Base-by-base conservation (phyloP, 2,888 invertebrate genomes). In the Phorcus lineatus region DNA sequence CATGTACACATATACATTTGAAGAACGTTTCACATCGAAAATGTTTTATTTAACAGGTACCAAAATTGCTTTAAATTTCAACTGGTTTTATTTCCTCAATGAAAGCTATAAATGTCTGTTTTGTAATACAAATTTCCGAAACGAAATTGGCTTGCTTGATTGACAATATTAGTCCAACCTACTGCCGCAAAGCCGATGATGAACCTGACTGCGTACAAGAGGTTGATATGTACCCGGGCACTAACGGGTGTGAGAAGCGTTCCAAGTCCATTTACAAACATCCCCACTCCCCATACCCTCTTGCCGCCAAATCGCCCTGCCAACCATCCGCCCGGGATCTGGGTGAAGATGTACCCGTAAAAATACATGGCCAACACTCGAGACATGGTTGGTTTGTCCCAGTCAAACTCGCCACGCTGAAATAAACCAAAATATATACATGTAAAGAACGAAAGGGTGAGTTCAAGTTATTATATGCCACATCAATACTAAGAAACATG, bases 301-400 rank as follows among this genome's bases (percentile, higher is more conserved):
- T 88, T 90, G 67, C 87, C 89, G n/a, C 86, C 90, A 80, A 82
- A 89, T 24, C 86, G 79, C 24, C 82, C 85, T 2, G 89, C 81
- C 31, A 88, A 79, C 80, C 82, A 85, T 0, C 91, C 90, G 47
- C 89, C 90, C n/a, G 90, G 86, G 28, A 93, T 87, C 85, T 93
- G 93, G 67, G 91, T 91, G 76, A 90, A 84, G 40, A 92, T 84
- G 83, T 93, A 93, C 16, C 84, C 84, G 62, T 86, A 86, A 54
- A 86, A 86, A 55, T 83, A 84, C 74, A 83, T 81, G 40, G 82
- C 78, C 2, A 86, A 75, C 11, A 86, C 40, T 0, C 80, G 67
- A 22, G 83, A 81, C 40, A 66, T 31, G 2, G 81, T 82, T 9
- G 24, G 9, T 36, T 82, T 82, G 80, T 81, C 81, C 84, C 84